Evolutionary conservation across 1,140 invertebrate genomes (phyloP), one percentile per base, ranked within the genome.

Genomic region (Trichoplusia ni): DNA sequence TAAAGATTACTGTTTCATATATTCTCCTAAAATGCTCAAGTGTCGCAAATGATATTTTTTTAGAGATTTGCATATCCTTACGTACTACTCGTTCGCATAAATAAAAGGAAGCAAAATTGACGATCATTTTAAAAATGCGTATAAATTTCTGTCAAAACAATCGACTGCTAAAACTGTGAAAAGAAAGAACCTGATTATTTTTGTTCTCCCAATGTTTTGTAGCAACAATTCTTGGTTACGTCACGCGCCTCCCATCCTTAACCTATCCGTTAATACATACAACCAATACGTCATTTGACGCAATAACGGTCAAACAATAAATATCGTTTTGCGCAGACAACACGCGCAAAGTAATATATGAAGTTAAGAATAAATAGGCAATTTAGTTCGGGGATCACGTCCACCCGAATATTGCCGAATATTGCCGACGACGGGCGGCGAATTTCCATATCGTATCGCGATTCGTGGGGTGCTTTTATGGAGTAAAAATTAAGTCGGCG

Each of bases 331-430:
- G 85, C 84, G 81, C 84, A 90, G 87, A 90, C 85, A 90, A 88
- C 84, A 87, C 75, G 81, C 85, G 87, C 81, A 88, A 89, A 88
- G 87, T 91, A 91, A 91, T 91, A 91, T 91, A 91, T 91, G 90
- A 91, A 91, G 86, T 90, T 86, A 88, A 86, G 89, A 90, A 91
- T 91, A 91, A 91, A 91, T 90, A 91, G 90, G 90, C 89, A 89
- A 90, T 91, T 91, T 90, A 86, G 81, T 82, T 71, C 78, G 79
- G 77, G 81, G 81, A 86, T 71, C 90, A 91, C 90, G 90, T 91
- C 71, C 81, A 67, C 53, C 82, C 87, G 88, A 91, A 91, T 89
- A 91, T 90, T 86, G 89, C 83, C 85, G 84, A 86, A 84, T 85
- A 85, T 81, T 72, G 84, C 80, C 82, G 83, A 83, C 76, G 80